Conservation (phyloP, 64 coral and sea anemone genomes). For the Montipora sp. region DNA sequence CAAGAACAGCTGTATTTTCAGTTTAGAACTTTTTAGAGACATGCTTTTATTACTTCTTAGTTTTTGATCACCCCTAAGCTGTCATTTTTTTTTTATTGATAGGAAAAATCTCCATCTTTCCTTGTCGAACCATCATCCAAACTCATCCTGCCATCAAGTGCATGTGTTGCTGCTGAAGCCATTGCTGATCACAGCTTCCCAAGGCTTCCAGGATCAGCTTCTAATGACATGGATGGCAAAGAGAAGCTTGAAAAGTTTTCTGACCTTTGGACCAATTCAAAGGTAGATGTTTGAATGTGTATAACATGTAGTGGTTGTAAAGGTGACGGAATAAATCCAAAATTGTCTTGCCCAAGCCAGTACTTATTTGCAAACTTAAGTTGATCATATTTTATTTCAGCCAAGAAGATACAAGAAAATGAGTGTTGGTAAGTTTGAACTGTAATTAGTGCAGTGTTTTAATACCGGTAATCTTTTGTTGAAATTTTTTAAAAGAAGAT, state of each 20-base stretch:
- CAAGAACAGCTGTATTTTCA: too few species aligned
- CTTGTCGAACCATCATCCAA: conserved; percentile 34
- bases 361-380: too few species aligned
- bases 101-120: neutral
- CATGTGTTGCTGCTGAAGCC: conserved; percentile 5
- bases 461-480: too few species aligned
- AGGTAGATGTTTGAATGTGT: neutral
- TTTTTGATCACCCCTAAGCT: too few species aligned
- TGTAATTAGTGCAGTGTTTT: neutral
- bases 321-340: too few species aligned
- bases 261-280: conserved; percentile 49
- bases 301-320: neutral
- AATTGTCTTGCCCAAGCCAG: too few species aligned
- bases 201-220: neutral
- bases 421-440: conserved; percentile 81
- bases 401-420: conserved; percentile 97
- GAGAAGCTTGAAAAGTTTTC: conserved; percentile 43
- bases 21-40: too few species aligned
- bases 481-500: too few species aligned
- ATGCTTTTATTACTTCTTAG: too few species aligned
- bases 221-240: conserved; percentile 14
- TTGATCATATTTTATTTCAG: conserved; percentile 39
- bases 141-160: conserved; percentile 31
- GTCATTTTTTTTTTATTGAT: too few species aligned
- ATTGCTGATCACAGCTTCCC: conserved; percentile 24